Evolutionary conservation across 2,888 invertebrate genomes (phyloP), one percentile per base, ranked within the genome.

Genomic region (Autographa gamma): DNA sequence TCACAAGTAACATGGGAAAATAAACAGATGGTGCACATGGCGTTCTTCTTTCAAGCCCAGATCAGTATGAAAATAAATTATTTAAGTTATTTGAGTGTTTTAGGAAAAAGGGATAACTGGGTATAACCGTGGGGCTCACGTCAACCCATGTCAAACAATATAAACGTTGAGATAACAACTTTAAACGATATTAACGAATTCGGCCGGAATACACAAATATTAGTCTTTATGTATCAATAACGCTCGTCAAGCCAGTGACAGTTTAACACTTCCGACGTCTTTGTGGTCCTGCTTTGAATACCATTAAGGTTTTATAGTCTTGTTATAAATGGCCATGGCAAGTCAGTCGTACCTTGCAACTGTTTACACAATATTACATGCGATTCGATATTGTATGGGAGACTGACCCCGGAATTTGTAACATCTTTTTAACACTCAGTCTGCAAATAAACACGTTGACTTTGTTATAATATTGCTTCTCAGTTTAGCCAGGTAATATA

Each of bases 71-170:
- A 79, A 75, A 74, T 77, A 79, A 82, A 81, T 81, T 66, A 80
- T 78, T 74, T 69, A 74, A 72, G 73, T 77, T 76, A 69, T 70
- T 69, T 70, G 63, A 77, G 73, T 78, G 54, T 72, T 74, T 74
- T 56, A 69, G 48, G 64, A 61, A 81, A 80, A 80, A 63, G 69
- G 65, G 68, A 65, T 56, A 69, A 70, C 54, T 16, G 59, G 66
- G 66, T 60, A 72, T 58, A 58, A 66, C 68, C 68, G 32, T 25
- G 34, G 63, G 73, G 67, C 71, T 69, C 66, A 73, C 80, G 84
- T 86, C 86, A 83, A 87, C 87, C 87, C 86, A 73, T 75, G 81
- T 87, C 87, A 86, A 84, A 80, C 70, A 74, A 79, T 75, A 74
- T 83, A 76, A 73, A 83, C 77, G 72, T 81, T 82, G 71, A 80